Percentiles rank a stretch among this genome's conserved stretches.
These are phyloP conservation scores for Lissonota sp. DNA, from an alignment of 2,888 invertebrate genomes.

Conservation along the genomic window DNA sequence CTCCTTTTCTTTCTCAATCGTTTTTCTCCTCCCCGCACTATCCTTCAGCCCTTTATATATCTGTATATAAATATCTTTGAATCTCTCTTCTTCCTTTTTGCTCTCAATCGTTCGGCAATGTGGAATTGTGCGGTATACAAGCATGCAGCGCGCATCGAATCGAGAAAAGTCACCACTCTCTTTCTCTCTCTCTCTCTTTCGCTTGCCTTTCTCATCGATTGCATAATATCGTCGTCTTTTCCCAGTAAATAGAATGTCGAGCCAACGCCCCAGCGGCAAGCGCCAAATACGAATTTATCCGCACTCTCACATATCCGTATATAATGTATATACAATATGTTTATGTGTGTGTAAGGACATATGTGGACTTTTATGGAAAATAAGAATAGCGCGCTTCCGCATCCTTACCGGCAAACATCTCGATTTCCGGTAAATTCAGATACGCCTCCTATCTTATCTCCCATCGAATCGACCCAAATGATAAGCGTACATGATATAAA, in stretches of 20 bases:
- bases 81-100: constrained; percentile 15
- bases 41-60: neutral
- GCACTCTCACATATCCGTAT: constrained; percentile 40
- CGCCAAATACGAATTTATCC: constrained; percentile 77
- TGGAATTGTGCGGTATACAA: constrained; percentile 62
- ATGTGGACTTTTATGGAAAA: constrained; percentile 8
- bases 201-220: constrained; percentile 68
- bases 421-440: constrained; percentile 1
- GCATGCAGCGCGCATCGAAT: constrained; percentile 50
- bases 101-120: constrained; percentile 48
- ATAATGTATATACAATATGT: constrained; percentile 10
- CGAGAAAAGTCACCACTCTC: constrained; percentile 49
- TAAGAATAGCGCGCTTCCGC: constrained; percentile 38
- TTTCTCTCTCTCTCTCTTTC: constrained; percentile 7
- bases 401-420: constrained; percentile 15
- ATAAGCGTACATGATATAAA: neutral
- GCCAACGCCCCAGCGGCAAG: constrained; percentile 65
- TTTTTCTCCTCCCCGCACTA: constrained; percentile 48
- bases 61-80: too few species aligned
- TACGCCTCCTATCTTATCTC: neutral
- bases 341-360: constrained; percentile 9
- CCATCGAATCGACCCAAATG: neutral
- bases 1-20: constrained; percentile 54
- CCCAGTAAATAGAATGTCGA: constrained; percentile 77
- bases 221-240: constrained; percentile 79